Conservation (phyloP, 2,888 invertebrate species). For the Drosophila melanocephala region DNA sequence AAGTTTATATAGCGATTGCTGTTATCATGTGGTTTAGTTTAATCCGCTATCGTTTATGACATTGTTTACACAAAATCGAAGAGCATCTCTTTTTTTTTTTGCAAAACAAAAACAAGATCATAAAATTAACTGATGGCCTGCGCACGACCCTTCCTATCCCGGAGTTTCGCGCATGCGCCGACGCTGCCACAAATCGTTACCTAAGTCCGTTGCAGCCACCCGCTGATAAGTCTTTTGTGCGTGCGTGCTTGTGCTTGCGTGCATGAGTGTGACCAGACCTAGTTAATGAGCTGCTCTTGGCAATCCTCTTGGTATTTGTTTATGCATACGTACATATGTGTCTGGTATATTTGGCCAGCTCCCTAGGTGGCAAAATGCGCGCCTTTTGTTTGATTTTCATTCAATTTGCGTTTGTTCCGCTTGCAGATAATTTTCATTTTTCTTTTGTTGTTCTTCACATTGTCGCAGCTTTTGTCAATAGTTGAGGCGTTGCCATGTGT, state of each 20-base stretch:
- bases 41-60: conserved; percentile 63
- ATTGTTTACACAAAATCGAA: conserved; percentile 67
- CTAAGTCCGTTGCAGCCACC: conserved; percentile 28
- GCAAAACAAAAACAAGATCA: conserved; percentile 72
- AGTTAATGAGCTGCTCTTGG: conserved; percentile 24
- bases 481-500: conserved; percentile 24
- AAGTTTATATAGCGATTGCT: conserved; percentile 49
- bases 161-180: conserved; percentile 45
- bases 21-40: conserved; percentile 38
- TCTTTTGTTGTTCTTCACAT: conserved; percentile 12
- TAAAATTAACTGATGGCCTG: conserved; percentile 56
- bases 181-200: conserved; percentile 21
- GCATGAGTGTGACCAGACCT: conserved; percentile 32
- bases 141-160: conserved; percentile 2
- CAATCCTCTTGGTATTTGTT: conserved; percentile 2
- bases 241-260: conserved; percentile 69
- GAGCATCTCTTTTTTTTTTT: conserved; percentile 26
- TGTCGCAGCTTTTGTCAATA: conserved; percentile 43
- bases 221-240: conserved; percentile 54
- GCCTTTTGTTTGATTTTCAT: conserved; percentile 62
- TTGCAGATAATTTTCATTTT: conserved; percentile 50
- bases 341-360: conserved; percentile 24
- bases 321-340: neutral
- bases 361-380: conserved; percentile 67
- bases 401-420: conserved; percentile 69